Percentiles rank a stretch among this genome's conserved stretches.
phyloP scores from a whole-genome alignment of 2,797 vertebrate genomes.

The Poeciliopsis presidionis region DNA sequence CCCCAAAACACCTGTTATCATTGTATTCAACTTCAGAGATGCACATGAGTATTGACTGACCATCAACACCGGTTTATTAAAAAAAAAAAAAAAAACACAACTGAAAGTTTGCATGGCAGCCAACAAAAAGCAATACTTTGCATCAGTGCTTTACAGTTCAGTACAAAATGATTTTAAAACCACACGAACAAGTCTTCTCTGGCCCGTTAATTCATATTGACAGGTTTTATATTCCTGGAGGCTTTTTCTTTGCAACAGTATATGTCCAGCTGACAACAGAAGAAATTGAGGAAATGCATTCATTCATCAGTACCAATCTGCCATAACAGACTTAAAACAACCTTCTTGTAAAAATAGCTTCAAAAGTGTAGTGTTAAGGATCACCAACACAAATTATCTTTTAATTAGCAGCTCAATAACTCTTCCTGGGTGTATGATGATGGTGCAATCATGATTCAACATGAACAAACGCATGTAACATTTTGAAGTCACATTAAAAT shows the following conservation, averaged over 20 bases:
- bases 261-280: neutral
- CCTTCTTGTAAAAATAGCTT: neutral
- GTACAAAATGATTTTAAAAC: neutral
- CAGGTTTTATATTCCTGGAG: neutral
- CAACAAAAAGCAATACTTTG: neutral
- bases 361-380: neutral
- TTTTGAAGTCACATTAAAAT: neutral
- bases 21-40: neutral
- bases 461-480: slow-evolving; percentile 3
- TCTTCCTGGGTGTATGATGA: slow-evolving; percentile 3
- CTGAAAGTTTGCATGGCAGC: neutral
- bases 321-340: neutral
- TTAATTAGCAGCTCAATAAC: neutral
- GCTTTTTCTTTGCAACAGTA: neutral
- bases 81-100: neutral
- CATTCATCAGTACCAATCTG: neutral
- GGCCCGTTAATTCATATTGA: neutral
- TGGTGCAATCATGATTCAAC: slow-evolving; percentile 20
- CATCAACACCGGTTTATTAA: neutral
- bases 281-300: neutral
- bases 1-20: neutral
- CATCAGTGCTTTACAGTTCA: neutral
- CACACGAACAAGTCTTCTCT: neutral
- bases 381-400: neutral
- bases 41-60: neutral